A percentile compares a stretch with the other conserved stretches of the same genome.
Conservation (phyloP, 2,888 invertebrate genomes). For the Eupithecia inturbata region DNA sequence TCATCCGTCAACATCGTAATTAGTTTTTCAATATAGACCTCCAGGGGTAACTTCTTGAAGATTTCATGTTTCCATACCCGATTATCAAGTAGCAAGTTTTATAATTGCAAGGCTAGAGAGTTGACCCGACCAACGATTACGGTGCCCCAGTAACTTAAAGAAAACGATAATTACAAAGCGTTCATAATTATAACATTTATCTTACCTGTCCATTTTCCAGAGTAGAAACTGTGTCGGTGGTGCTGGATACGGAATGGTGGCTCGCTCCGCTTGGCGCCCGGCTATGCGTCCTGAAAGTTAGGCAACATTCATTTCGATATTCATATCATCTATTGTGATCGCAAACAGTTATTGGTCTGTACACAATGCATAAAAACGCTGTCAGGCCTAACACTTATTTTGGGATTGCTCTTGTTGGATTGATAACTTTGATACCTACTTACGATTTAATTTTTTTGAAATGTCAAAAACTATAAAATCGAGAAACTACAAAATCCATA, state of each 20-base stretch:
- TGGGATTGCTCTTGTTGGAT: too few species aligned
- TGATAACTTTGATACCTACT: background rate
- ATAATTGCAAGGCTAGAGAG: constrained; percentile 8
- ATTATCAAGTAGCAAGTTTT: background rate
- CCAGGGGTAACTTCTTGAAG: background rate
- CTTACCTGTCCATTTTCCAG: constrained; percentile 82
- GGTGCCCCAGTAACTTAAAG: background rate
- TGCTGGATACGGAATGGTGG: constrained; percentile 79
- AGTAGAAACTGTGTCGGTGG: constrained; percentile 76
- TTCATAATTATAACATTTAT: constrained; percentile 4
- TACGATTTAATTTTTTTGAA: background rate
- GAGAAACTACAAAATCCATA: background rate
- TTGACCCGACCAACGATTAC: background rate
- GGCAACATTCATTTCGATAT: background rate
- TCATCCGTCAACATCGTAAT: too few species aligned
- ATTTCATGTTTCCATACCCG: background rate
- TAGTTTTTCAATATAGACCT: too few species aligned
- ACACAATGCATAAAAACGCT: background rate
- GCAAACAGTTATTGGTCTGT: too few species aligned
- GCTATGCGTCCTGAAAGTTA: constrained; percentile 72
- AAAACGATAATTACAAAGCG: constrained; percentile 2
- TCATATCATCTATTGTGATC: background rate
- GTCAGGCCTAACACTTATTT: background rate
- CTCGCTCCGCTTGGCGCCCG: constrained; percentile 80
- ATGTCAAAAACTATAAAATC: background rate